Percentiles rank a stretch among this genome's conserved stretches.
Conservation (phyloP, 2,797 vertebrate species). For the Sebastes matsubarae region DNA sequence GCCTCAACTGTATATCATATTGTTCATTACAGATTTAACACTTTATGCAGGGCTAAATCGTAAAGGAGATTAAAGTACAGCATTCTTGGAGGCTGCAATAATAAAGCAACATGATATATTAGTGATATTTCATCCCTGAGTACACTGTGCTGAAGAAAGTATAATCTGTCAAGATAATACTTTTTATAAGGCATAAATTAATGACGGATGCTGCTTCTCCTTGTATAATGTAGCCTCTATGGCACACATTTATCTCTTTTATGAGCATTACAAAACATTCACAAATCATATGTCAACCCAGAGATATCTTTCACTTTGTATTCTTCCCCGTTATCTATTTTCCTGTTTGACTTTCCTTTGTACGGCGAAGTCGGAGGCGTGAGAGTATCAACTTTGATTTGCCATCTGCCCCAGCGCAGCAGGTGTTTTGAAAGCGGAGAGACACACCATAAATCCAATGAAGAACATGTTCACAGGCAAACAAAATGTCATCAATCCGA, state of each 20-base stretch:
- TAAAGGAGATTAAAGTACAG: constrained; percentile 12
- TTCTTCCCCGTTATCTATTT: constrained; percentile 23
- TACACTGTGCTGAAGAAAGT: constrained; percentile 3
- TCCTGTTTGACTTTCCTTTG: constrained; percentile 12
- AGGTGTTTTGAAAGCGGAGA: constrained; percentile 77
- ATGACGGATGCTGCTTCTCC: constrained; percentile 6
- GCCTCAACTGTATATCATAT: not conserved
- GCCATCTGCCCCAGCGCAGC: constrained; percentile 55
- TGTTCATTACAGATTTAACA: not conserved
- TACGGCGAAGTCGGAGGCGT: constrained; percentile 4
- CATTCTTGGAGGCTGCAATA: constrained; percentile 15
- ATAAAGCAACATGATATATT: constrained; percentile 24
- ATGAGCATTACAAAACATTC: constrained; percentile 29
- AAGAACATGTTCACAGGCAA: constrained; percentile 81
- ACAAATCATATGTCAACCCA: constrained; percentile 33
- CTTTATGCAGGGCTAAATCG: constrained; percentile 16
- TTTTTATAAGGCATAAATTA: constrained; percentile 11
- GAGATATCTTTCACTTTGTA: constrained; percentile 28
- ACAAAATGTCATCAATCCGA: constrained; percentile 80
- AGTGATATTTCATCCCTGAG: constrained; percentile 23
- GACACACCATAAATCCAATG: constrained; percentile 76
- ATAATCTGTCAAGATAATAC: constrained; percentile 33
- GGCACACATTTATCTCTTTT: constrained; percentile 39
- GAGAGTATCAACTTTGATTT: constrained; percentile 55
- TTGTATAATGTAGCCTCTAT: not conserved